Evolutionary conservation across 2,797 vertebrate genomes (phyloP), one percentile per base, ranked within the genome.

Genomic region (Acanthurus tractus): DNA sequence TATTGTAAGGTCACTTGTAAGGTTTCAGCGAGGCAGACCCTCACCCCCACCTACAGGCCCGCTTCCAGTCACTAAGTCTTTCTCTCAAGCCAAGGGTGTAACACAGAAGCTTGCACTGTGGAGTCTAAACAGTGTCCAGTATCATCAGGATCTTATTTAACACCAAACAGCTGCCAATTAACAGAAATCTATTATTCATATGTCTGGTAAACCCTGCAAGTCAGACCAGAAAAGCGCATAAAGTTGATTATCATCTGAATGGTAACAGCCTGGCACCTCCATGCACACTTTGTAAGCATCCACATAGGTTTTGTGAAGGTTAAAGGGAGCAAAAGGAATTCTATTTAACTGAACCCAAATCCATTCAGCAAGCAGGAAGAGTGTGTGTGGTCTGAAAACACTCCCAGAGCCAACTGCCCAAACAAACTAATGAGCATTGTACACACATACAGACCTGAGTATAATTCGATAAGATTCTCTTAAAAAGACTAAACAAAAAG

Each of bases 381-480:
- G 87, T 79, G 90, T 92, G 92, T 94, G 93, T 93, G 93, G 93
- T 93, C 93, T 91, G 84, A 91, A 92, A 89, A 87, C 86, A 86
- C 74, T 69, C 52, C 78, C 73, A 1, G 71, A 86, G 90, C 85
- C 83, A 90, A 93, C 82, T 88, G 90, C 74, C 91, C 86, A 87
- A 93, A 92, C 92, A 92, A 91, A 90, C 88, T 90, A 92, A 93
- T 91, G 89, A 94, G 88, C 73, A 79, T 87, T 90, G 75, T 76
- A 82, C 73, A 85, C 73, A 85, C 73, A 85, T 61, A 59, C 48
- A 76, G 57, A 70, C 79, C 56, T 52, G 70, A 22, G 8, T 70
- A 67, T 55, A 55, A 81, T 56, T 64, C 59, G 55, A 64, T 49
- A 34, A 29, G 57, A 66, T 74, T 73, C 62, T 48, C 63, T 72